phyloP scores from a whole-genome alignment of 1,140 invertebrate species.

The Drosophila pectinifera region DNA sequence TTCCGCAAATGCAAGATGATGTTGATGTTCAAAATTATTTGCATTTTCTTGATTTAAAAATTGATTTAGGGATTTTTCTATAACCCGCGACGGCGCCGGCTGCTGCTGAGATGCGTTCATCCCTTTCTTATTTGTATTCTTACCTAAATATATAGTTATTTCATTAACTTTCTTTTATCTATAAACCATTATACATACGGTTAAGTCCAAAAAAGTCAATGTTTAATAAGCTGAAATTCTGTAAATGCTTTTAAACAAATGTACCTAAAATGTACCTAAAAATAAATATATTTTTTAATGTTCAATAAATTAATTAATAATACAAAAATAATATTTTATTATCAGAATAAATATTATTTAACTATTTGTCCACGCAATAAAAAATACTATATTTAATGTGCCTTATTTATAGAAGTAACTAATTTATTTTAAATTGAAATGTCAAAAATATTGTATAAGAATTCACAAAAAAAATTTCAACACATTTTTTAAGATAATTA shows the following conservation, averaged over 20 bases:
- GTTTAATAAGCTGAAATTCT: not conserved
- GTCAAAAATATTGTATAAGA: not conserved
- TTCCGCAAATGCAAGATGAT: conserved; percentile 34
- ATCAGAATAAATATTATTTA: too few relatives aligned
- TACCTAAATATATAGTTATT: conserved; percentile 8
- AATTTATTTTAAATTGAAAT: not conserved
- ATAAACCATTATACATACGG: conserved; percentile 24
- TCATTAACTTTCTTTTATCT: not conserved
- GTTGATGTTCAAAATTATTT: conserved; percentile 20
- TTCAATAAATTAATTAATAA: conserved; percentile 1
- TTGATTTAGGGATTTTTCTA: conserved; percentile 12
- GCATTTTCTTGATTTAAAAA: conserved; percentile 8
- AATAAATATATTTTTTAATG: conserved; percentile 6
- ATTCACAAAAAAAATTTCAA: not conserved
- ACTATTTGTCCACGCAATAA: not conserved
- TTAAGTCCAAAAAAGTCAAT: conserved; percentile 12
- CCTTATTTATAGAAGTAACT: not conserved
- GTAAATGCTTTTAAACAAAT: conserved; percentile 12
- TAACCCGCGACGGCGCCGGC: not conserved
- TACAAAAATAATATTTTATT: not conserved
- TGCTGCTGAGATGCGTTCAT: conserved; percentile 18
- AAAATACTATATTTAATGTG: not conserved
- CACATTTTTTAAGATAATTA: not conserved
- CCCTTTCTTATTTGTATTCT: not conserved
- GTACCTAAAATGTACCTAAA: conserved; percentile 1